phyloP scores from a whole-genome alignment of 2,113 vertebrate species.

The Oreotrochilus melanogaster region DNA sequence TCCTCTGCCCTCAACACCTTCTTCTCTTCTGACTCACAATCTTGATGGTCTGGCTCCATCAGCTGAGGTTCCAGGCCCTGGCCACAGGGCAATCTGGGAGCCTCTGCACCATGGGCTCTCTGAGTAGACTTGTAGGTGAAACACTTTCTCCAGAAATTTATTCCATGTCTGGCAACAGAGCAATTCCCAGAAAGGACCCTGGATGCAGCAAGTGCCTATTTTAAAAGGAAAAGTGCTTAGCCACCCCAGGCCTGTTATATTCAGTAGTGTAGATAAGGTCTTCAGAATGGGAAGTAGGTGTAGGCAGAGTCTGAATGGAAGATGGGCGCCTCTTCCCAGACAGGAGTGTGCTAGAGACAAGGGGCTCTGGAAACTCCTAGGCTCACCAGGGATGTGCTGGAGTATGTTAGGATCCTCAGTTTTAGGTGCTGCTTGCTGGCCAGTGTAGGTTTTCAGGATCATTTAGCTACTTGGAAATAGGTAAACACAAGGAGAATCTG shows the following conservation, averaged over 20 bases:
- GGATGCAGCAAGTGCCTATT: neutral
- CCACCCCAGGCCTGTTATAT: neutral
- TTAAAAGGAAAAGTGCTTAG: neutral
- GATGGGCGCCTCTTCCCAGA: rapidly evolving
- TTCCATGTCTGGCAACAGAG: neutral
- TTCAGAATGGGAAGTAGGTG: neutral
- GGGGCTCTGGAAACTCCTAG: neutral
- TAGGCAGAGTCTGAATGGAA: neutral
- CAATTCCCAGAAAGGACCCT: neutral
- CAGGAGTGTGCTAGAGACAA: neutral
- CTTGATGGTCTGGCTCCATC: neutral
- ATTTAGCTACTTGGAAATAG: neutral
- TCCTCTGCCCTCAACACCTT: neutral
- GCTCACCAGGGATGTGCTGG: neutral
- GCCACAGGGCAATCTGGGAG: too few species aligned
- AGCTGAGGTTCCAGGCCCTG: neutral
- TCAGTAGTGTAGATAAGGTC: neutral
- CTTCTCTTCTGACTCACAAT: neutral
- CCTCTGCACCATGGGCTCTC: neutral
- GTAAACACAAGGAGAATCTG: neutral
- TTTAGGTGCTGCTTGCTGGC: neutral
- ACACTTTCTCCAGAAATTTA: neutral
- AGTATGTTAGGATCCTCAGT: neutral
- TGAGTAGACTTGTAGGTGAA: neutral
- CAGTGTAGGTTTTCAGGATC: neutral